These are phyloP conservation scores for Hirundo rustica DNA, from an alignment of 2,797 vertebrate species.

Conservation along the genomic window DNA sequence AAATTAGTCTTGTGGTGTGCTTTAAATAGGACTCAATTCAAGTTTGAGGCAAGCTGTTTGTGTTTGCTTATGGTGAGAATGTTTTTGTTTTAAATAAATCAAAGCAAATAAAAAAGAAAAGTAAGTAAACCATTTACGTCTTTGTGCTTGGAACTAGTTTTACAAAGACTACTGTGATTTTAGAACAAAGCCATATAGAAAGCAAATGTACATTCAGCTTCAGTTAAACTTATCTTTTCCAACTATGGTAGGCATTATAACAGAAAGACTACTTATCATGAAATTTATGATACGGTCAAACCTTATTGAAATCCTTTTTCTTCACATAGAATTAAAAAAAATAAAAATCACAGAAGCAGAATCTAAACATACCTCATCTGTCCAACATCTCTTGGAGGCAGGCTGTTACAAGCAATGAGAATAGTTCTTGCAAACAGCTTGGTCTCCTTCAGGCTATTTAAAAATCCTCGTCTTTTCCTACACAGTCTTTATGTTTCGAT, in stretches of 20 bases:
- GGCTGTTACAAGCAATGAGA: not conserved
- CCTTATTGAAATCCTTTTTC: not conserved
- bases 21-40: conserved; percentile 53
- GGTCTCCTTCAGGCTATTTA: not conserved
- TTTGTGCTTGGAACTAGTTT: conserved; percentile 3
- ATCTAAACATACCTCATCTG: not conserved
- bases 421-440: not conserved
- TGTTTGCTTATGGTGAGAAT: conserved; percentile 32
- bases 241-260: not conserved
- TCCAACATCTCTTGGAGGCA: not conserved
- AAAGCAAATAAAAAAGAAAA: conserved; percentile 43
- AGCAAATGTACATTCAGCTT: not conserved
- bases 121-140: not conserved
- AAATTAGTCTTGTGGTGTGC: conserved; percentile 50
- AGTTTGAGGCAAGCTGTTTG: conserved; percentile 42
- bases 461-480: not conserved
- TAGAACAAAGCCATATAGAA: not conserved
- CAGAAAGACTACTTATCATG: not conserved
- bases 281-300: not conserved
- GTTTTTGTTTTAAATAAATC: conserved; percentile 47
- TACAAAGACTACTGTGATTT: not conserved
- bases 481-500: not conserved
- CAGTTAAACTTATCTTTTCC: not conserved
- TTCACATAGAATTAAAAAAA: not conserved
- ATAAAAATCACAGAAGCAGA: not conserved